Conservation (phyloP, 2,113 vertebrate species). For the Hystrix brachyura region DNA sequence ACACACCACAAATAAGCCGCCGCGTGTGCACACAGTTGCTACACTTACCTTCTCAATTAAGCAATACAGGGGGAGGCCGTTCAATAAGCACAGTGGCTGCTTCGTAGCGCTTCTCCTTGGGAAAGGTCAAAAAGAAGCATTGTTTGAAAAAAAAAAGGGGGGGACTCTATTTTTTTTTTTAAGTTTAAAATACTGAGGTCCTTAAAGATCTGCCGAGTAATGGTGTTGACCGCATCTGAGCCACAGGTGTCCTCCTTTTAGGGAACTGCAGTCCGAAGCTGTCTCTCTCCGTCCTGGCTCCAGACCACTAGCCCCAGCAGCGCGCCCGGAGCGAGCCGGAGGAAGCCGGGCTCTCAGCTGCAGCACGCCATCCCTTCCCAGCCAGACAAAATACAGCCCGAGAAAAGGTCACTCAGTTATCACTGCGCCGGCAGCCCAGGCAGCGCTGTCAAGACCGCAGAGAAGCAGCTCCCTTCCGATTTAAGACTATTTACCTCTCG, state of each 20-base stretch:
- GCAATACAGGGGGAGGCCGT: slow-evolving; percentile 90
- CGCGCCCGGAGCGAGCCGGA: slow-evolving; percentile 89
- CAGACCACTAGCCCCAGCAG: slow-evolving; percentile 91
- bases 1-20: slow-evolving; percentile 85
- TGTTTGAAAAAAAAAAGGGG: slow-evolving; percentile 86
- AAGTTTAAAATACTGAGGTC: slow-evolving; percentile 92
- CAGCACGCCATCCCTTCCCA: slow-evolving; percentile 92
- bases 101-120: slow-evolving; percentile 90
- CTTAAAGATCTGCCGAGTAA: slow-evolving; percentile 89
- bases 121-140: slow-evolving; percentile 93
- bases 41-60: slow-evolving; percentile 94
- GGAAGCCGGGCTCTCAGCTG: slow-evolving; percentile 91
- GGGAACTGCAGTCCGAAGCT: slow-evolving; percentile 86
- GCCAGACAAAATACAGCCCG: slow-evolving; percentile 92
- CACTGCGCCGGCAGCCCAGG: slow-evolving; percentile 89
- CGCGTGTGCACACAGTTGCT: slow-evolving; percentile 86
- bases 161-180: slow-evolving; percentile 83
- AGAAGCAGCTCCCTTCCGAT: slow-evolving; percentile 89
- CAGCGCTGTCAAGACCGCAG: slow-evolving; percentile 87
- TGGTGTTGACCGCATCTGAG: slow-evolving; percentile 88
- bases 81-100: slow-evolving; percentile 88
- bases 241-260: slow-evolving; percentile 94
- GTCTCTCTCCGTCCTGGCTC: slow-evolving; percentile 86
- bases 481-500: slow-evolving; percentile 89
- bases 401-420: slow-evolving; percentile 94